Conservation (phyloP, 2,888 invertebrate genomes). For the Eupithecia vulgata region DNA sequence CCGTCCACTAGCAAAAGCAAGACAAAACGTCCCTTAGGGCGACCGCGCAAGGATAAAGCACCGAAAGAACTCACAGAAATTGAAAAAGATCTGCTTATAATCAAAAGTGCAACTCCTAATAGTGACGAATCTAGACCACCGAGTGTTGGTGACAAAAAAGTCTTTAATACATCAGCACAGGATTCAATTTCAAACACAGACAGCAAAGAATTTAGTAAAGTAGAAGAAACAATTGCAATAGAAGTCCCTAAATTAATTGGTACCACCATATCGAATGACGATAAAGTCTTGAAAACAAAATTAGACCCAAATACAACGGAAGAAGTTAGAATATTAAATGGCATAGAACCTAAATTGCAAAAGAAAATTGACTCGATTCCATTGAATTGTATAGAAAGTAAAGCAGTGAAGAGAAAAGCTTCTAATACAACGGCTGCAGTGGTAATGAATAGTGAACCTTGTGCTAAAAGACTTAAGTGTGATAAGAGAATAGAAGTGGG, state of each 20-base stretch:
- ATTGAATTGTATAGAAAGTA: conserved; percentile 9
- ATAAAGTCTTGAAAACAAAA: conserved; percentile 21
- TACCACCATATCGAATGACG: neutral
- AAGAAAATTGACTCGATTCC: conserved; percentile 18
- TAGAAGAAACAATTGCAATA: neutral
- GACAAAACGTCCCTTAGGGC: conserved; percentile 58
- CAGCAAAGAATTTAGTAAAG: neutral
- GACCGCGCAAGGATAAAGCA: conserved; percentile 54
- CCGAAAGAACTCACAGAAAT: conserved; percentile 73
- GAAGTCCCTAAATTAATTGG: neutral
- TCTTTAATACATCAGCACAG: conserved; percentile 5
- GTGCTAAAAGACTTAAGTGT: conserved; percentile 40
- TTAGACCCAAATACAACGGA: conserved; percentile 17
- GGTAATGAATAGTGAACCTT: conserved; percentile 33
- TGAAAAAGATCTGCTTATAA: conserved; percentile 75
- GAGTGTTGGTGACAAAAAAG: conserved; percentile 44
- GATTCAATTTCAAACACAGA: conserved; percentile 6
- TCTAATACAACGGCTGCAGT: conserved; percentile 30
- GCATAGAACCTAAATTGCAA: conserved; percentile 10
- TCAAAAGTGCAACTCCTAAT: conserved; percentile 70
- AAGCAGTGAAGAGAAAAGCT: conserved; percentile 28
- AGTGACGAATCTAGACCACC: conserved; percentile 65
- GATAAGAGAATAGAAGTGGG: conserved; percentile 40
- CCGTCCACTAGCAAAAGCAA: conserved; percentile 60
- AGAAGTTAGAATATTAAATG: conserved; percentile 18